Base-by-base conservation (phyloP, 2,888 invertebrate species). In the Sussaba pulchella region DNA sequence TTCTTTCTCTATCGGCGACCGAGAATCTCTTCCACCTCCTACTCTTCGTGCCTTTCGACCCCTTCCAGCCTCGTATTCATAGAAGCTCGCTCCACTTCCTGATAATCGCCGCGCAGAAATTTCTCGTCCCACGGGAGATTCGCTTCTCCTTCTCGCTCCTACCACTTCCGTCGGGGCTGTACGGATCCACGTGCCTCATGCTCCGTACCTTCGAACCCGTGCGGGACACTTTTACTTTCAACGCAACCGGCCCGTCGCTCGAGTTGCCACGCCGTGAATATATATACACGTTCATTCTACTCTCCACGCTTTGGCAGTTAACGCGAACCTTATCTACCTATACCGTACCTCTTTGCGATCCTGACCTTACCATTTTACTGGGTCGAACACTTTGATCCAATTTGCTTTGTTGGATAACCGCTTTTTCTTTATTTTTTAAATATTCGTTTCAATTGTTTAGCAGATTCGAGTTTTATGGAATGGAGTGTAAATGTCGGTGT, bases 101-200 rank as follows among this genome's bases (percentile, higher is more conserved):
- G 89, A 89, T 89, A 89, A 89, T 89, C 88, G 88, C 87, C 85
- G 87, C 86, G 86, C 83, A 86, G 87, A 88, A 88, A 87, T 85
- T 85, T 85, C 85, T 81, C 83, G 82, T 87, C 82, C 72, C 78
- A 61, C 47, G 67, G 74, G 71, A 66, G 52, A 36, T 50, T 31
- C 31, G 19, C 43, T 67, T n/a, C 61, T 66, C 52, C 78, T 80
- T 77, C 79, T 67, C 69, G 63, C 70, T 67, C 69, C 66, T 12
- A 12, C 71, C 45, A 59, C 79, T 84, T 79, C 81, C 76, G 6
- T 52, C 54, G 5, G n/a, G 59, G 36, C 43, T 19, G 12, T 80
- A 76, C 31, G n/a, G 14, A 57, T 64, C 83, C 79, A 63, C 80
- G 67, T 78, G 71, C 67, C 70, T 57, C 76, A 78, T 78, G 63